These are phyloP conservation scores for Acheta domesticus DNA, from an alignment of 2,888 invertebrate species.

Conservation along the genomic window DNA sequence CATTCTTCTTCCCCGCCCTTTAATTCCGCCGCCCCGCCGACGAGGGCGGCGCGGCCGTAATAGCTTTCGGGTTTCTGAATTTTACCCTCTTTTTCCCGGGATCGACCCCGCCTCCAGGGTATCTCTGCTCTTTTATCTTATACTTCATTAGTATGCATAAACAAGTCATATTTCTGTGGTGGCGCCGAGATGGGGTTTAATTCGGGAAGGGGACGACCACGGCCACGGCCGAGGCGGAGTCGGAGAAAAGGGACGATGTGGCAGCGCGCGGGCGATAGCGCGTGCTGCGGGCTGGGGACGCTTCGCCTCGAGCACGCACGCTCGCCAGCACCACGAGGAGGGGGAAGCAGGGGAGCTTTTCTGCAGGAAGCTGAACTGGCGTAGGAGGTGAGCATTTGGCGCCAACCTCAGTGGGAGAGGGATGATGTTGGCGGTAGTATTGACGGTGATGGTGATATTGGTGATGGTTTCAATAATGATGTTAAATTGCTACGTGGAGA, in stretches of 20 bases:
- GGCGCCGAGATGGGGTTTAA: slow-evolving; percentile 18
- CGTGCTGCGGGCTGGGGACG: too few relatives aligned
- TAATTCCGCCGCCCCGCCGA: background rate
- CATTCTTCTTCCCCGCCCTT: slow-evolving; percentile 5
- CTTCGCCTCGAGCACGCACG: too few relatives aligned
- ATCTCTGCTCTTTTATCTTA: slow-evolving; percentile 31
- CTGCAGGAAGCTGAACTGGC: too few relatives aligned
- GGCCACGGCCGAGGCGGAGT: background rate
- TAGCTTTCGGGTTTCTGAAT: slow-evolving; percentile 10
- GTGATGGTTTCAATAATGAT: too few relatives aligned
- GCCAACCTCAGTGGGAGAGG: too few relatives aligned
- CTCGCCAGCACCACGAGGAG: too few relatives aligned
- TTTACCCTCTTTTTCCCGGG: background rate
- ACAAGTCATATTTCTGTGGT: slow-evolving; percentile 34
- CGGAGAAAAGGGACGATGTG: background rate
- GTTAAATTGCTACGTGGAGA: too few relatives aligned
- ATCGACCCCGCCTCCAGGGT: background rate
- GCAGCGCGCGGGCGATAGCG: too few relatives aligned
- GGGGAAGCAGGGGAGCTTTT: too few relatives aligned
- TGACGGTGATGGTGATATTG: too few relatives aligned
- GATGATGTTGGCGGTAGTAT: too few relatives aligned
- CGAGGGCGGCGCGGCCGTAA: background rate
- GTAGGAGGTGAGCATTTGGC: too few relatives aligned
- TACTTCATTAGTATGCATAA: slow-evolving; percentile 35
- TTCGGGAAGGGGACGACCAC: slow-evolving; percentile 21